Conservation (phyloP, 2,797 vertebrate genomes). For the Amniataba percoides region DNA sequence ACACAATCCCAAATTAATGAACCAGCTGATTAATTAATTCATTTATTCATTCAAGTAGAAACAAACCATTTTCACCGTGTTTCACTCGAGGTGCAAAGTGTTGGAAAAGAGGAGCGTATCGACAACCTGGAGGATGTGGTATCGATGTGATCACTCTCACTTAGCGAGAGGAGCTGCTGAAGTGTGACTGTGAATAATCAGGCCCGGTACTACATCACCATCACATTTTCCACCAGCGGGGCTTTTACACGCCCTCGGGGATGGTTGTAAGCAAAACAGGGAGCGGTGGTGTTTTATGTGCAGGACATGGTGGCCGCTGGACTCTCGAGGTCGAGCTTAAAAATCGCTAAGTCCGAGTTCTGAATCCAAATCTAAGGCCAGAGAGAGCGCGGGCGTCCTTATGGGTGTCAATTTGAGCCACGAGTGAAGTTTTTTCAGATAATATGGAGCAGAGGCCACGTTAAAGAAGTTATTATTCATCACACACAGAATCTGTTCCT, state of each 20-base stretch:
- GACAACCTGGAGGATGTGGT: conserved; percentile 68
- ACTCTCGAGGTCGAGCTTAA: conserved; percentile 27
- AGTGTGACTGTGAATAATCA: conserved; percentile 79
- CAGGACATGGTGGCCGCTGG: conserved; percentile 19
- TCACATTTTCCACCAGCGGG: conserved; percentile 55
- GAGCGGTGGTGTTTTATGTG: conserved; percentile 57
- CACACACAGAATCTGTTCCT: neutral
- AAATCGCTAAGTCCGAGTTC: conserved; percentile 7
- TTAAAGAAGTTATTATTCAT: neutral
- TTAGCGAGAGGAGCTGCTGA: conserved; percentile 62
- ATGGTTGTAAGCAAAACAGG: conserved; percentile 53
- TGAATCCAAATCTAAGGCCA: conserved; percentile 2
- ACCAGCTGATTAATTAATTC: conserved; percentile 28
- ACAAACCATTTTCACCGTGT: conserved; percentile 30
- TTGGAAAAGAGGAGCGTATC: conserved; percentile 59
- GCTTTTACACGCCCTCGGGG: conserved; percentile 44
- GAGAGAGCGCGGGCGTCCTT: neutral
- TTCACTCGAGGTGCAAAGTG: conserved; percentile 36
- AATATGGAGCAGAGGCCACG: neutral
- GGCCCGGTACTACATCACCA: conserved; percentile 49
- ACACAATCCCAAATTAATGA: conserved; percentile 31
- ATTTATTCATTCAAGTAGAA: conserved; percentile 34
- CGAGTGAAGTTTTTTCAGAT: neutral
- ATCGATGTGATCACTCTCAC: conserved; percentile 79
- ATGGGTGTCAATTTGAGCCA: neutral